Conservation (phyloP, 2,797 vertebrate genomes). For the Falco biarmicus region DNA sequence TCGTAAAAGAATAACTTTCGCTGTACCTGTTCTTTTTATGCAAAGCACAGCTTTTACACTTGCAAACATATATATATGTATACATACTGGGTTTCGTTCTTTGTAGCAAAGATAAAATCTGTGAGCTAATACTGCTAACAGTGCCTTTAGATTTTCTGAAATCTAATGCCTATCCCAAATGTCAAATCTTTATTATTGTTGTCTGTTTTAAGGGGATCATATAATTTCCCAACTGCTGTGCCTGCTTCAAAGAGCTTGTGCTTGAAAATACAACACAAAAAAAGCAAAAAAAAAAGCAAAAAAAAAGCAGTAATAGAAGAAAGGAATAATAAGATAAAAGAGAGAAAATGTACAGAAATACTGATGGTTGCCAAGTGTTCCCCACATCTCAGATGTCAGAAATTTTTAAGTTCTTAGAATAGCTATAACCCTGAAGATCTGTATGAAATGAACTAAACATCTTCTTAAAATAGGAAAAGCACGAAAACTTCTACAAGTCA, state of each 20-base stretch:
- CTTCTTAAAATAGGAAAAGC: background rate
- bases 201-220: background rate
- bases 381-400: background rate
- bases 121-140: background rate
- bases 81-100: background rate
- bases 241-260: background rate
- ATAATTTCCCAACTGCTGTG: background rate
- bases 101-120: background rate
- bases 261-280: background rate
- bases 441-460: background rate
- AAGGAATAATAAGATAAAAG: background rate
- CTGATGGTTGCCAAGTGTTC: background rate
- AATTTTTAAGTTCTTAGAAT: background rate
- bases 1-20: background rate
- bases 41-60: background rate
- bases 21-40: background rate
- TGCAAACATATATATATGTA: background rate
- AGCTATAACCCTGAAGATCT: background rate
- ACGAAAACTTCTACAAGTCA: background rate
- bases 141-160: conserved; percentile 2
- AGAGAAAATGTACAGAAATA: background rate
- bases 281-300: background rate
- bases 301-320: background rate
- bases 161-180: background rate
- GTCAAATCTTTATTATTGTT: background rate